Evolutionary conservation across 2,888 invertebrate genomes (phyloP), one percentile per base, ranked within the genome.

Genomic region (Aspidiotus rigidus): DNA sequence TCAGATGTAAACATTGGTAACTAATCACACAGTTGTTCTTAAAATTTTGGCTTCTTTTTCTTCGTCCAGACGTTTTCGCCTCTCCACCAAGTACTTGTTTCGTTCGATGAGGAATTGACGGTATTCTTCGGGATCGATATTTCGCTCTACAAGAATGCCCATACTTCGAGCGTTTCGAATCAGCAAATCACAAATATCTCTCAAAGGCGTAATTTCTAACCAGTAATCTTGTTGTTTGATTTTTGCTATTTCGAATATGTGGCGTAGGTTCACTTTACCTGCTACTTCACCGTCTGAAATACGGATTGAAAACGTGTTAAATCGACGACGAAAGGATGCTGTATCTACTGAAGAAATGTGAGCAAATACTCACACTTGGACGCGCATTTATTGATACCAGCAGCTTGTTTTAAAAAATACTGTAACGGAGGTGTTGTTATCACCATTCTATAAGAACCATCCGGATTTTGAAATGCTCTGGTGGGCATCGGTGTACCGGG

Each of bases 181-280:
- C 10, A 96, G 76, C 84, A 86, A 85, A 73, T 83, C 82, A 77
- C 94, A 95, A 75, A 97, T 83, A 76, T 88, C 84, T 79, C 90
- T 76, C 72, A 90, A 74, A 10, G 82, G 77, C 72, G 80, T 79
- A 75, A 85, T 82, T 74, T 86, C 84, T 39, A 87, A 77, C 0
- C 87, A 80, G 6, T 90, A 89, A 79, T 98, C 97, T 77, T 88
- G 81, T n/a, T 86, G 82, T 79, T 99, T 98, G n/a, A 99, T 89
- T 78, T 86, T 83, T 0, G 99, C 98, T 77, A 99, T 99, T 84
- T 99, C 99, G 79, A 96, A 99, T 13, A 99, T 79, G 79, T 99
- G 99, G 78, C 95, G 98, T 0, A 92, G 76, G 0, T 95, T 92
- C 70, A 99, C 84, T 81, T 88, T 93, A 1, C 99, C 99, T 74